A percentile compares a stretch with the other conserved stretches of the same genome.
Conservation (phyloP, 1,140 invertebrate genomes). For the Yoshiicerus persimilis region DNA sequence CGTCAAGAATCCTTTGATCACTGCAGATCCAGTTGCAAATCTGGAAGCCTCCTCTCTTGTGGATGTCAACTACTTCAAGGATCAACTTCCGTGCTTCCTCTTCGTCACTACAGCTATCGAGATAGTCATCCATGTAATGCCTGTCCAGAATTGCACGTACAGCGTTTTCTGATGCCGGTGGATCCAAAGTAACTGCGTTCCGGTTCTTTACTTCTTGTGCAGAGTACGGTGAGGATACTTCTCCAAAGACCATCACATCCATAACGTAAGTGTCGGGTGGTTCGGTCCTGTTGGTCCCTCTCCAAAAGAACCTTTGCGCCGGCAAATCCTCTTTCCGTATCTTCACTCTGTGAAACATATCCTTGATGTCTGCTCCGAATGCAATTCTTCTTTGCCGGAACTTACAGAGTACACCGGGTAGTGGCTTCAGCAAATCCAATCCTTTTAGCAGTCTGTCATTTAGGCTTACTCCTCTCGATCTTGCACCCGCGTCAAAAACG, state of each 20-base stretch:
- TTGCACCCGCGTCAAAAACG: conserved; percentile 21
- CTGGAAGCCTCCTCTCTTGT: not conserved
- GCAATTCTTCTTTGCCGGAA: conserved; percentile 28
- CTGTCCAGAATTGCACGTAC: not conserved
- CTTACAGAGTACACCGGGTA: not conserved
- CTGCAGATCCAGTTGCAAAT: conserved; percentile 25
- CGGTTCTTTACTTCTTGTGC: not conserved
- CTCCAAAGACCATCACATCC: conserved; percentile 31
- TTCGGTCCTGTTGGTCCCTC: not conserved
- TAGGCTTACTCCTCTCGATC: not conserved
- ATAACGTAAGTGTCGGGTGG: not conserved
- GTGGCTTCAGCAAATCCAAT: conserved; percentile 21
- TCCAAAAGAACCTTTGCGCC: conserved; percentile 35
- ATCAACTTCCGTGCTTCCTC: conserved; percentile 26
- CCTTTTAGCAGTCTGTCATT: conserved; percentile 16
- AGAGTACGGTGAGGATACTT: conserved; percentile 18
- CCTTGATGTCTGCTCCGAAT: conserved; percentile 30
- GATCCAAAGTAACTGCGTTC: not conserved
- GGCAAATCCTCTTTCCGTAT: conserved; percentile 10
- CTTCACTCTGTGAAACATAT: conserved; percentile 27
- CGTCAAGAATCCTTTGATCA: not conserved
- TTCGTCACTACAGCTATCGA: conserved; percentile 4
- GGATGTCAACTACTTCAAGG: not conserved
- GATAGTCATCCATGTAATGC: conserved; percentile 38
- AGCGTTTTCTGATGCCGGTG: not conserved